Base-by-base conservation (phyloP, 2,113 vertebrate species). In the Crotophaga sulcirostris region DNA sequence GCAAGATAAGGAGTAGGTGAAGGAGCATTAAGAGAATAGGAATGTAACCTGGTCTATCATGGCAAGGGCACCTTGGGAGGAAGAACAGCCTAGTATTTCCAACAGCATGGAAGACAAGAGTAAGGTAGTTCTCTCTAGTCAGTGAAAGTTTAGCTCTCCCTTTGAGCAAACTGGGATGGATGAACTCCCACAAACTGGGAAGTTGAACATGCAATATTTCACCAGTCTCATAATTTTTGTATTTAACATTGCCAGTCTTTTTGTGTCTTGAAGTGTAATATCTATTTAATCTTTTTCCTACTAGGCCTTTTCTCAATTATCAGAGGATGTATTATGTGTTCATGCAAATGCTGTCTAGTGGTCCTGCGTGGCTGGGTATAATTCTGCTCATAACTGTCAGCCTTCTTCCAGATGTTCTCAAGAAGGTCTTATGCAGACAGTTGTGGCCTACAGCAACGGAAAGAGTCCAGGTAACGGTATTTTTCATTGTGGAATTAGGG, bases 261-360 rank as follows among this genome's bases (percentile, higher is more conserved):
- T 54, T 74, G 33, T 84, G 2, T 51, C 31, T 8, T n/a, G 38
- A 45, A n/a, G 2, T 42, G 29, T 88, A 86, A 28, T 68, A 47
- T 60, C 51, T 54, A 6, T 72, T 76, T 68, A 36, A 66, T 81
- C 14, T 84, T 94, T 86, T 87, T 82, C 7, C 13, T 78, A 26
- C 9, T 93, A 99, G 99, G 99, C 99, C 99, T 12, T 99, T 99
- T 98, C 98, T 99, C 96, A 99, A 98, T 98, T 99, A 99, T 95
- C 99, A 99, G 98, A 98, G 99, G 97, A 99, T 99, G 99, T 99
- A 99, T 98, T 99, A 99, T 1, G 99, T 99, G 82, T 99, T 99
- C 97, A 98, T 99, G 94, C 99, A 99, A 98, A 99, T 99, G 99
- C 91, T 99, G 89, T 99, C 99, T 79, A 99, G 99, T 15, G 99